These are phyloP conservation scores for Arctia plantaginis DNA, from an alignment of 2,888 invertebrate species.

Conservation along the genomic window DNA sequence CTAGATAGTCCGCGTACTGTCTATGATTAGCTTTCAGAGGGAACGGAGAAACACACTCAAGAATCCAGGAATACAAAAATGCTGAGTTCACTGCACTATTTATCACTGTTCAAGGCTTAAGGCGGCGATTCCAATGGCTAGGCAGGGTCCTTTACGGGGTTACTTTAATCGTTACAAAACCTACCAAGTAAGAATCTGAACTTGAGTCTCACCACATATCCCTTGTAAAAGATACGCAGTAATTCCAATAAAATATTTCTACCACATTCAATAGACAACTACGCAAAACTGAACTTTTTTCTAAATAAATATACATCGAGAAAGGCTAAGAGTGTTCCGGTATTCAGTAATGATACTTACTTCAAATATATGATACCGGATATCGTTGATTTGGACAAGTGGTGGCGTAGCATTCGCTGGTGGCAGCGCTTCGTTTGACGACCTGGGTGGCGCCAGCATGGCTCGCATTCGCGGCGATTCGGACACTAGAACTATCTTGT, in stretches of 20 bases:
- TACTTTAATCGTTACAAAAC: neutral
- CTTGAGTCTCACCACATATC: too few species aligned
- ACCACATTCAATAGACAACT: too few species aligned
- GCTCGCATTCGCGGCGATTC: slow-evolving; percentile 94
- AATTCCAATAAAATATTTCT: too few species aligned
- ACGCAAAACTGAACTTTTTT: neutral
- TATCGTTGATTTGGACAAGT: slow-evolving; percentile 96
- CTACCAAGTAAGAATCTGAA: neutral
- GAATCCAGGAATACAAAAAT: too few species aligned
- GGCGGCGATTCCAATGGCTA: neutral
- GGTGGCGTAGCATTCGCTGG: slow-evolving; percentile 85
- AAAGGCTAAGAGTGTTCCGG: neutral
- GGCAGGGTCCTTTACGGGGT: neutral
- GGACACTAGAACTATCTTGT: slow-evolving; percentile 97
- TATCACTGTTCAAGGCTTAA: too few species aligned
- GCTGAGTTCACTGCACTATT: too few species aligned
- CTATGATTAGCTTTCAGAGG: too few species aligned
- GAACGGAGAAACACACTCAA: too few species aligned
- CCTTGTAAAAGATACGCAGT: too few species aligned
- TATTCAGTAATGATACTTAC: slow-evolving; percentile 70
- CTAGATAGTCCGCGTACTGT: too few species aligned
- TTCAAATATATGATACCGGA: slow-evolving; percentile 97
- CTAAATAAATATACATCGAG: too few species aligned
- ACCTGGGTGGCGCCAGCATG: slow-evolving; percentile 88
- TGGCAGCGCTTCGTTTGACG: slow-evolving; percentile 60